These are phyloP conservation scores for Glaucidium brasilianum DNA, from an alignment of 2,113 vertebrate species.

Conservation along the genomic window DNA sequence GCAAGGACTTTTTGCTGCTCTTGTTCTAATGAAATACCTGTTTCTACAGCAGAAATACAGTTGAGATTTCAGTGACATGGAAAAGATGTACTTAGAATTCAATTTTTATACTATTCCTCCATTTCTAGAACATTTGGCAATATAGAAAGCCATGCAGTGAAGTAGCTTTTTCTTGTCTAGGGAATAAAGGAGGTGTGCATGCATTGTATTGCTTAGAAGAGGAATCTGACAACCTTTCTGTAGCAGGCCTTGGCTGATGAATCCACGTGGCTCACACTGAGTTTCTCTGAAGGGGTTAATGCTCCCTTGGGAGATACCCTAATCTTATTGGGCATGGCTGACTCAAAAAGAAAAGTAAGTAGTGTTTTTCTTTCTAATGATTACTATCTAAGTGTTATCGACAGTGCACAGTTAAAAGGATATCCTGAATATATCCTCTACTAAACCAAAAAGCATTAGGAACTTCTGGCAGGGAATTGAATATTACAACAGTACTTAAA, in stretches of 20 bases:
- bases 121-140: not conserved
- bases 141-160: not conserved
- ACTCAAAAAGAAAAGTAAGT: constrained; percentile 33
- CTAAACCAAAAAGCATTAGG: constrained; percentile 24
- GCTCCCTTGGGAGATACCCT: constrained; percentile 37
- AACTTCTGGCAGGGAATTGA: constrained; percentile 6
- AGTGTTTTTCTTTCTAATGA: constrained; percentile 42
- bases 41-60: not conserved
- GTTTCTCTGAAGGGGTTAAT: constrained; percentile 17
- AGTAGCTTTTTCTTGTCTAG: not conserved
- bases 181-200: not conserved
- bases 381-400: constrained; percentile 39
- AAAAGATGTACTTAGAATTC: constrained; percentile 10
- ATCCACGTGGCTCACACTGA: not conserved
- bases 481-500: not conserved
- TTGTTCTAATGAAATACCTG: not conserved
- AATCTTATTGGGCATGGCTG: constrained; percentile 29
- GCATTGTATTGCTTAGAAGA: not conserved
- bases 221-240: constrained; percentile 1
- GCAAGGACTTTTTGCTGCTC: not conserved
- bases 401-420: constrained; percentile 50
- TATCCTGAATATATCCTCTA: constrained; percentile 58
- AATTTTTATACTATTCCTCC: not conserved
- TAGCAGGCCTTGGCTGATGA: not conserved
- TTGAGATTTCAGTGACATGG: constrained; percentile 18